phyloP scores from a whole-genome alignment of 1,140 invertebrate species.

The Tigriopus japonicus region DNA sequence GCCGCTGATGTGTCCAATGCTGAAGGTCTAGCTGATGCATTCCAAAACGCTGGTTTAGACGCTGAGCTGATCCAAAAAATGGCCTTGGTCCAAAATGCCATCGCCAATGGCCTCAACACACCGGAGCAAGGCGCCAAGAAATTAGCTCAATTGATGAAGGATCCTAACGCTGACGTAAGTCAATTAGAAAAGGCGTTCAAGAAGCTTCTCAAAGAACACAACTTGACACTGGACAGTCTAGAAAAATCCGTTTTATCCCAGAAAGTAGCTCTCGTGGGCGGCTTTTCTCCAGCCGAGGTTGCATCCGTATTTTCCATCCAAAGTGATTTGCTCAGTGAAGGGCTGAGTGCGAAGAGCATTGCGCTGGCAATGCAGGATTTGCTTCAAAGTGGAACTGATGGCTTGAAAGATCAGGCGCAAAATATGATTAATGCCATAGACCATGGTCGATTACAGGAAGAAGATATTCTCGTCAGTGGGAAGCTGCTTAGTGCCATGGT shows the following conservation, averaged over 20 bases:
- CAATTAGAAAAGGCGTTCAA: background rate
- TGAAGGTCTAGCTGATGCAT: conserved; percentile 1
- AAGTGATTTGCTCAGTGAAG: background rate
- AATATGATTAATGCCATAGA: background rate
- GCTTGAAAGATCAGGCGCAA: background rate
- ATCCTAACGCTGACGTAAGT: background rate
- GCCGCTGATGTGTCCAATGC: background rate
- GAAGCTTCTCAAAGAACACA: background rate
- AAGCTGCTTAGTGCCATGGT: background rate
- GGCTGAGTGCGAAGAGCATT: background rate
- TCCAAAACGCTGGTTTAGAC: background rate
- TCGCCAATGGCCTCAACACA: background rate
- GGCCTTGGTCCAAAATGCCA: background rate
- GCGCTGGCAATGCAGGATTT: background rate
- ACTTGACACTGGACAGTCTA: background rate
- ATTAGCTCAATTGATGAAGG: no score
- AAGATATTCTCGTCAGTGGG: background rate
- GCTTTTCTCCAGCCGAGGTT: background rate
- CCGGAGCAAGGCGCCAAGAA: background rate
- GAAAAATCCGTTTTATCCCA: background rate
- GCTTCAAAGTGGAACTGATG: background rate
- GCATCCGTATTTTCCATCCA: background rate
- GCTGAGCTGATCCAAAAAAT: conserved; percentile 2
- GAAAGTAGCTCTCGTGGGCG: background rate
- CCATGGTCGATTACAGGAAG: background rate